Base-by-base conservation (phyloP, 2,797 vertebrate species). In the Acanthurus leucopareius region DNA sequence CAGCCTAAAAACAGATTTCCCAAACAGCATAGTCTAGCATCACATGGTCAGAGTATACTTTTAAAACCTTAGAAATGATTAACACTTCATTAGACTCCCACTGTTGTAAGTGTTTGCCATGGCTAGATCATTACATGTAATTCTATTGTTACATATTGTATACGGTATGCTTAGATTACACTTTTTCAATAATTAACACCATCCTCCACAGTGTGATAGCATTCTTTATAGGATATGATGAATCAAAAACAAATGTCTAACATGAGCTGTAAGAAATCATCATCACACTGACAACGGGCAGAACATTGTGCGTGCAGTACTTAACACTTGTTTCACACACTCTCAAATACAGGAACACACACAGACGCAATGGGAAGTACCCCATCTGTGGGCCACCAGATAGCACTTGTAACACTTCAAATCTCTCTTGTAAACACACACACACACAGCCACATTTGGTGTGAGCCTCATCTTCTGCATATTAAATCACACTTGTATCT, bases 371-470 rank as follows among this genome's bases (percentile, higher is more conserved):
- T 83, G 71, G 79, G 82, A 83, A 82, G 73, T 53, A 40, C 0
- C 51, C 74, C 62, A 74, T 86, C 74, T 75, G 86, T 52, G 72
- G 32, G 32, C 66, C 61, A 73, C 68, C 70, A 77, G 69, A 85
- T 65, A 86, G 56, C 1, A 19, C 77, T 74, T 79, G 69, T 85
- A 75, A 82, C 80, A 84, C 80, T 82, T 62, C 44, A 75, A 7
- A 47, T 76, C 16, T 59, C 22, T 61, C 63, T 49, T 66, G 59
- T 77, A 81, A 74, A 88, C 70, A 77, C 53, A 78, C 51, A 66
- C 28, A 70, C 61, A 48, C 44, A 59, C 49, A 77, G 32, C n/a
- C 28, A 51, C 17, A 45, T 28, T 42, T 16, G 49, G 35, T 19
- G 52, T 56, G 38, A 78, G 52, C 66, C 22, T 19, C 20, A 28